Base-by-base conservation (phyloP, 2,113 vertebrate species). In the Turdus rufiventris region DNA sequence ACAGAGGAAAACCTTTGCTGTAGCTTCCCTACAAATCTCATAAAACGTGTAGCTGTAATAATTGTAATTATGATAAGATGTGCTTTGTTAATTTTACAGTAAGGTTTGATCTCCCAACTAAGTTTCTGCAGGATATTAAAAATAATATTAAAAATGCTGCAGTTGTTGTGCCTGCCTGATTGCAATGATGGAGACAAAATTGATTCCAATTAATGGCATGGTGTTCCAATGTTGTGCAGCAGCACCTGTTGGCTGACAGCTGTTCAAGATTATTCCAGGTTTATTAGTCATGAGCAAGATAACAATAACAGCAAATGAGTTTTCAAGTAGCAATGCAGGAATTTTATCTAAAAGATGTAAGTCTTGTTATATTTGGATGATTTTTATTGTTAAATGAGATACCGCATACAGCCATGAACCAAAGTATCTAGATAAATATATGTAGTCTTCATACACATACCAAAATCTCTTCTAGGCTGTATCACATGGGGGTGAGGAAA, bases 41-140 rank as follows among this genome's bases (percentile, higher is more conserved):
- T 87, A 83, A 95, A 94, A 92, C 68, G 17, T 36, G 17, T 31
- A 34, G 43, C 62, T 95, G 85, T 77, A 65, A 81, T 75, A 89
- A 78, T 83, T 85, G 82, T 67, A 68, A 62, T 82, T 91, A 82
- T 20, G 12, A 34, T 42, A 73, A 79, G 54, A 54, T 16, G 5
- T 89, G 25, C 56, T 95, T 95, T 93, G 73, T 89, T 96, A 83
- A 94, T 96, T 91, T 82, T 74, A 63, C 2, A 18, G 54, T 43
- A 42, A 85, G 40, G 40, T 90, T 86, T 79, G 85, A n/a, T 94
- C 72, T 92, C 57, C n/a, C 65, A 91, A 20, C 24, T 92, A 94
- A 80, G 36, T 92, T 97, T 97, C 54, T 96, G 72, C 73, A 94
- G 74, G 78, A 70, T 96, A 94, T 94, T 94, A 96, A 95, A 96